These are phyloP conservation scores for Melitaea athalia DNA, from an alignment of 2,888 invertebrate genomes.

Conservation along the genomic window DNA sequence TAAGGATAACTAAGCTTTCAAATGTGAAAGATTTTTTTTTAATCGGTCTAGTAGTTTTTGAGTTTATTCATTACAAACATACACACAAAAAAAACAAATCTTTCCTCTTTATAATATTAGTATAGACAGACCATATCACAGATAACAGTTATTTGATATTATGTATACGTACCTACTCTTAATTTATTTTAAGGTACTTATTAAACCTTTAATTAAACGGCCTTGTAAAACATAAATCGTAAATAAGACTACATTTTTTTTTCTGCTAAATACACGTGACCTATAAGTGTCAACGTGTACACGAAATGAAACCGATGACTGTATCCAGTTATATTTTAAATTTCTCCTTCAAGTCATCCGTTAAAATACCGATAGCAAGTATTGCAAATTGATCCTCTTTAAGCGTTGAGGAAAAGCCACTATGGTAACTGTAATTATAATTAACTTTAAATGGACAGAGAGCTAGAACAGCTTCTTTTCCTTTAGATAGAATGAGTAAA, in stretches of 20 bases:
- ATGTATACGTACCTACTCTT: background rate
- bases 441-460: slow-evolving; percentile 47
- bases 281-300: slow-evolving; percentile 62
- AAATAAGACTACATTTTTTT: slow-evolving; percentile 8
- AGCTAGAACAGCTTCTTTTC: slow-evolving; percentile 45
- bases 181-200: too few relatives aligned
- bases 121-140: too few relatives aligned
- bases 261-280: slow-evolving; percentile 68
- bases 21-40: too few relatives aligned
- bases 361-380: slow-evolving; percentile 47
- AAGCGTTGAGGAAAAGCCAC: slow-evolving; percentile 47
- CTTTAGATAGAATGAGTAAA: slow-evolving; percentile 32
- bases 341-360: slow-evolving; percentile 51
- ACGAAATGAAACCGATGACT: slow-evolving; percentile 59
- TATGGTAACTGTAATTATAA: slow-evolving; percentile 54
- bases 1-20: too few relatives aligned
- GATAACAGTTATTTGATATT: background rate
- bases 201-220: too few relatives aligned
- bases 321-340: slow-evolving; percentile 49
- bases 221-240: background rate
- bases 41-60: too few relatives aligned
- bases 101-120: too few relatives aligned
- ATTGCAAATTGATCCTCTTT: slow-evolving; percentile 30
- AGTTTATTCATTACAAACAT: too few relatives aligned
- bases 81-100: too few relatives aligned